Conservation (phyloP, 2,797 vertebrate genomes). For the Odontamblyopus lacepedii region DNA sequence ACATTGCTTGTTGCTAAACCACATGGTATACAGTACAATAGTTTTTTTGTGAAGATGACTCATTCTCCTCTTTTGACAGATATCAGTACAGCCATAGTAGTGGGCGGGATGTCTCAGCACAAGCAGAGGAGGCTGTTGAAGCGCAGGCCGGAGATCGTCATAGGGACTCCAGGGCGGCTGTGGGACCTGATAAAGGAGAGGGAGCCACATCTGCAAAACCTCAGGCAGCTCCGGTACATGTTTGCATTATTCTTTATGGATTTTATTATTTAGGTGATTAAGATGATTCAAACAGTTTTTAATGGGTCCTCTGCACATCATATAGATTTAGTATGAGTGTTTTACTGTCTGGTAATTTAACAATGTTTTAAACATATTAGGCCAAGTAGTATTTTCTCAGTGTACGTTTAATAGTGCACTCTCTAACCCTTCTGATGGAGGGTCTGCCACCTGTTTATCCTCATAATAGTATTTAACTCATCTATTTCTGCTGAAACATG, state of each 20-base stretch:
- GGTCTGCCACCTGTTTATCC: no score
- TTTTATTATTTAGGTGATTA: background rate
- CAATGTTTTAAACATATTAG: no score
- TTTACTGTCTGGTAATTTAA: no score
- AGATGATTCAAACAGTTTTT: background rate
- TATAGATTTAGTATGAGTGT: background rate
- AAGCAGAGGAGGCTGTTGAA: conserved; percentile 91
- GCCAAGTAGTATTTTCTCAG: no score
- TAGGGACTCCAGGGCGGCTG: conserved; percentile 93
- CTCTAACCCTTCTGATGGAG: no score
- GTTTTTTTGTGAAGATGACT: background rate
- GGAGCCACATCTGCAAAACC: conserved; percentile 87
- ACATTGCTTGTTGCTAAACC: background rate
- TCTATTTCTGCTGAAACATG: no score
- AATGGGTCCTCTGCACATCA: background rate
- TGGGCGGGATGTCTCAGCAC: conserved; percentile 93
- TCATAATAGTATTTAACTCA: no score
- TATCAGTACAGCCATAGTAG: conserved; percentile 89
- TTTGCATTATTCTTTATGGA: no score
- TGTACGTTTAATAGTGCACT: no score
- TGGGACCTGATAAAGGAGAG: conserved; percentile 93
- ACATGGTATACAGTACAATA: background rate
- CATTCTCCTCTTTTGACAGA: conserved; percentile 67
- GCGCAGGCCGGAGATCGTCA: conserved; percentile 88
- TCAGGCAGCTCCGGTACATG: conserved; percentile 86